Evolutionary conservation across 2,888 invertebrate genomes (phyloP).

Genomic region (Asteroscopus sphinx): DNA sequence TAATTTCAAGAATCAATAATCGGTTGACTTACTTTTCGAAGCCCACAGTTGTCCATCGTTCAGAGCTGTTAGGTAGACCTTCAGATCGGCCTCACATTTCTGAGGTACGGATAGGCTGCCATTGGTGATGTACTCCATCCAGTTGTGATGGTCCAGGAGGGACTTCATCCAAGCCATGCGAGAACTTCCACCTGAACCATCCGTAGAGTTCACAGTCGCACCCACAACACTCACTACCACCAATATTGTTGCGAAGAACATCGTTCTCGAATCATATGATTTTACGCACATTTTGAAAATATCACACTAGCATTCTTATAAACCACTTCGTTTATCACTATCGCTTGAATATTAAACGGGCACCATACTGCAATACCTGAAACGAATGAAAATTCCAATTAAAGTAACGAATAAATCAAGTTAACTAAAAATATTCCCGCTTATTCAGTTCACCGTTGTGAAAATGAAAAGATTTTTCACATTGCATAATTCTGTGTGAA

Average conservation of each 20-base stretch:
- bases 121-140: constrained; percentile 83
- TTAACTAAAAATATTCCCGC: constrained; percentile 11
- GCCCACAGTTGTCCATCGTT: constrained; percentile 93
- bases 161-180: constrained; percentile 91
- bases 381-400: constrained; percentile 53
- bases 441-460: constrained; percentile 10
- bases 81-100: constrained; percentile 89
- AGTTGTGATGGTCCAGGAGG: constrained; percentile 91
- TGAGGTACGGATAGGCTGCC: constrained; percentile 79
- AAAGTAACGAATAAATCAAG: constrained; percentile 19
- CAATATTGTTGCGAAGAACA: constrained; percentile 73
- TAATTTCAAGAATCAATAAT: neutral
- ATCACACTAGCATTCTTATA: constrained; percentile 34
- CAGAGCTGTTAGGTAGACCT: constrained; percentile 89
- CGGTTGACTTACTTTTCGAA: constrained; percentile 92
- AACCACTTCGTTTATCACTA: too few species aligned
- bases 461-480: constrained; percentile 25
- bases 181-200: constrained; percentile 64
- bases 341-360: constrained; percentile 24
- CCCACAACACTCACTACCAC: constrained; percentile 83
- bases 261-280: constrained; percentile 64
- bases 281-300: constrained; percentile 53
- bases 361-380: constrained; percentile 60
- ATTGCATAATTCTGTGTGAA: constrained; percentile 13
- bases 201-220: constrained; percentile 76